phyloP scores from a whole-genome alignment of 1,140 invertebrate genomes.

The Drosophila seguyi region DNA sequence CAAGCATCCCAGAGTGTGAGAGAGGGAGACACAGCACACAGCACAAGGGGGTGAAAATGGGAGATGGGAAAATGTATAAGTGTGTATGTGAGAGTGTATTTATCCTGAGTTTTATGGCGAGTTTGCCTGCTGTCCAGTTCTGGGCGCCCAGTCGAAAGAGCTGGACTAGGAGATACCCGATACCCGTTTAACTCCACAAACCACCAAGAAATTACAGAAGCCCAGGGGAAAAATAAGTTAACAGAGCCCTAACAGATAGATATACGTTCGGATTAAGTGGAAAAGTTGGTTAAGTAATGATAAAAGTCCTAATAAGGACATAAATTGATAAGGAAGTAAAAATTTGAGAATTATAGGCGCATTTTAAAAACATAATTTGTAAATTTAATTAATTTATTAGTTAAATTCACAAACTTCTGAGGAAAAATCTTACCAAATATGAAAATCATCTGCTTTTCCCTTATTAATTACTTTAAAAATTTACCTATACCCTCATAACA shows the following conservation, averaged over 20 bases:
- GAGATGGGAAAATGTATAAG: background rate
- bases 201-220: slow-evolving; percentile 35
- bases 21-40: slow-evolving; percentile 9
- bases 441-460: too few relatives aligned
- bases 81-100: slow-evolving; percentile 2
- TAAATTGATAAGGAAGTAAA: background rate
- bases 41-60: background rate
- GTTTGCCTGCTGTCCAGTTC: slow-evolving; percentile 33
- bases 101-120: slow-evolving; percentile 16
- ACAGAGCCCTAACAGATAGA: slow-evolving; percentile 33
- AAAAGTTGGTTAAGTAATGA: background rate
- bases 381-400: background rate
- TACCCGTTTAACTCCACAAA: slow-evolving; percentile 59
- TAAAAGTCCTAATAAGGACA: background rate
- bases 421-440: too few relatives aligned
- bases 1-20: slow-evolving; percentile 49
- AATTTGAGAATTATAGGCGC: background rate
- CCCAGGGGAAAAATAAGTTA: slow-evolving; percentile 22
- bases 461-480: slow-evolving; percentile 1
- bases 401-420: too few relatives aligned
- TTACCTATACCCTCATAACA: background rate
- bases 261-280: slow-evolving; percentile 9
- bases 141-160: slow-evolving; percentile 57
- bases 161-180: slow-evolving; percentile 56
- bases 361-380: background rate